Percentiles rank a stretch among this genome's conserved stretches.
phyloP scores from a whole-genome alignment of 1,140 invertebrate genomes.

The Ooceraea biroi region DNA sequence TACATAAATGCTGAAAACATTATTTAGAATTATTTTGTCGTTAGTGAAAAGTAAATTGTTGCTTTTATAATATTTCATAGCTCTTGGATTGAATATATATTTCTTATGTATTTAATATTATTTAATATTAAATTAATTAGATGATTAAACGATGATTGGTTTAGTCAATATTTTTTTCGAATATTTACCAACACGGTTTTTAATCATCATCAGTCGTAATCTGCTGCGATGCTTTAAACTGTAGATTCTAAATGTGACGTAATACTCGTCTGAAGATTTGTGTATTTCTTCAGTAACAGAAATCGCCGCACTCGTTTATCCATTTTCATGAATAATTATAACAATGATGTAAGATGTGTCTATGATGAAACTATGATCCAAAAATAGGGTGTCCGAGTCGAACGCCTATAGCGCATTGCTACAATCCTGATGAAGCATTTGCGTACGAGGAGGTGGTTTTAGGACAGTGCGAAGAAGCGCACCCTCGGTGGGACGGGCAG shows the following conservation, averaged over 20 bases:
- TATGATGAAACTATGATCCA: neutral
- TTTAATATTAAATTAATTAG: too few relatives aligned
- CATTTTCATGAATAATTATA: neutral
- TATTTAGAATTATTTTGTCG: too few relatives aligned
- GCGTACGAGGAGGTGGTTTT: conserved; percentile 79
- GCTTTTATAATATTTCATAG: too few relatives aligned
- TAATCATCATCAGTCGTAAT: neutral
- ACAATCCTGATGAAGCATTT: conserved; percentile 83
- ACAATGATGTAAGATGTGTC: neutral
- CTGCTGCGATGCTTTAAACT: too few relatives aligned
- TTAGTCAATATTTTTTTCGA: neutral
- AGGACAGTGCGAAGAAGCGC: conserved; percentile 45
- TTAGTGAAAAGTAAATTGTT: too few relatives aligned
- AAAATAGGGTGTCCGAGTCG: conserved; percentile 55
- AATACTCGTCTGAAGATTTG: neutral
- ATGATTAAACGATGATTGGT: too few relatives aligned
- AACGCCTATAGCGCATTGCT: conserved; percentile 77
- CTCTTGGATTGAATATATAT: too few relatives aligned
- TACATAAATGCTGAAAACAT: neutral
- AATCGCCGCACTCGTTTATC: too few relatives aligned
- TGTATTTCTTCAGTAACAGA: neutral
- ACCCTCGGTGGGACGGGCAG: neutral
- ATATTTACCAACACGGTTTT: neutral
- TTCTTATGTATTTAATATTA: too few relatives aligned
- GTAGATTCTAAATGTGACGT: neutral